Conservation (phyloP, 2,888 invertebrate genomes). For the Hanleya hanleyi region DNA sequence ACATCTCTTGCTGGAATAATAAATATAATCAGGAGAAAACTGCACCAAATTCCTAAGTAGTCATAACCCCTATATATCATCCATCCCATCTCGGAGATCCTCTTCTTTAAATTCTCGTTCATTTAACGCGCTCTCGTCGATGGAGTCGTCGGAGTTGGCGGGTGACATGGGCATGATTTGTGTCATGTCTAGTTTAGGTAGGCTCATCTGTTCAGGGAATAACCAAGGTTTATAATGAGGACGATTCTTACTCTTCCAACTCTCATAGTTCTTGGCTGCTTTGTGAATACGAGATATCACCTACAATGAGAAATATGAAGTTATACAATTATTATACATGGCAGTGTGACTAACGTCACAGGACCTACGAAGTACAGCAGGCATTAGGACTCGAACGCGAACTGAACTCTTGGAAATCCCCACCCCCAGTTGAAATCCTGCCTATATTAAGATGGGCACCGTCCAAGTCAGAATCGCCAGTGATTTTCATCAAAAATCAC, state of each 20-base stretch:
- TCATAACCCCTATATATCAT: neutral
- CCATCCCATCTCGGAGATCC: conserved; percentile 25
- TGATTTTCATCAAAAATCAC: too few relatives aligned
- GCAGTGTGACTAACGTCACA: too few relatives aligned
- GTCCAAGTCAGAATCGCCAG: too few relatives aligned
- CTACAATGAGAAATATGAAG: conserved; percentile 60
- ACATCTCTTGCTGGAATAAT: too few relatives aligned
- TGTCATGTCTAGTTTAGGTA: conserved; percentile 81
- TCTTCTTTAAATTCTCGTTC: conserved; percentile 55
- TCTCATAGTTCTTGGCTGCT: conserved; percentile 86
- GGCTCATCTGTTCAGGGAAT: conserved; percentile 86
- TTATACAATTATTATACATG: too few relatives aligned
- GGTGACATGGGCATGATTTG: conserved; percentile 74
- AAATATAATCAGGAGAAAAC: too few relatives aligned
- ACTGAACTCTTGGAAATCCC: too few relatives aligned
- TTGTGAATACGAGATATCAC: conserved; percentile 87
- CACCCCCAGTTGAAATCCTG: too few relatives aligned
- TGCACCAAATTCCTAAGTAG: too few relatives aligned
- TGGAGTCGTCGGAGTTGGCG: conserved; percentile 49
- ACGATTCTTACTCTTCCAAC: conserved; percentile 87
- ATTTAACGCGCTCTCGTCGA: conserved; percentile 54
- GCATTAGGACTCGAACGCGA: too few relatives aligned
- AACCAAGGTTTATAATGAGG: conserved; percentile 90
- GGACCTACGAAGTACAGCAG: too few relatives aligned
- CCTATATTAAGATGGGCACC: too few relatives aligned